Base-by-base conservation (phyloP, 2,797 vertebrate species). In the Gymnodraco acuticeps region DNA sequence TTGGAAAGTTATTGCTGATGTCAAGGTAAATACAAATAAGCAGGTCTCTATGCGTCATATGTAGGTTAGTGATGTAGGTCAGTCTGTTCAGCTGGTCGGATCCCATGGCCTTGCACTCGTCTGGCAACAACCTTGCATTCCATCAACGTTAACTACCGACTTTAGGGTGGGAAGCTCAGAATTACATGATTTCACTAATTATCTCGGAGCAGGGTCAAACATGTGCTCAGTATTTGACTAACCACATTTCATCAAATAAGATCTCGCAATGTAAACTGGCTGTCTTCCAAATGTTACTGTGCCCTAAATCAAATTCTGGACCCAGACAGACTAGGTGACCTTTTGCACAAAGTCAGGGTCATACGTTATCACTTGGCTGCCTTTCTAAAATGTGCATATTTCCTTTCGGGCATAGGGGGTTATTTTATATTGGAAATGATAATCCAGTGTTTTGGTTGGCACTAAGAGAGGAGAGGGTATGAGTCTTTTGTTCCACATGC, bases 51-150 rank as follows among this genome's bases (percentile, higher is more conserved):
- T 74, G 41, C 4, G 0, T 70, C n/a, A 33, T 68, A 4, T 54
- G 12, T 64, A 10, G 23, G 20, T 16, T 23, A 13, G 10, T 67
- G 50, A 87, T 86, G 47, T 89, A 59, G 83, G 77, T 82, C 78
- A 85, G 74, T 73, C 41, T 67, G 54, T 73, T 64, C 82, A 85
- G 73, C 81, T 88, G 76, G 54, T 83, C 20, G 14, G 3, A 48
- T 81, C 77, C 33, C n/a, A 63, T 10, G 50, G 27, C 20, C 14
- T 58, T 31, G 46, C 45, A 63, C 41, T 75, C 47, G 14, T 80
- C 15, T 48, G 13, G 7, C 8, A 63, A 58, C 4, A 33, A 23
- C 31, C 43, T 43, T 43, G 66, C 46, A 56, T 13, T 73, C 41
- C 31, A 38, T 52, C 42, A 42, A 60, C 46, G n/a, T 16, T 33